Conservation (phyloP, 2,888 invertebrate genomes). For the Ommatoiulus sabulosus region DNA sequence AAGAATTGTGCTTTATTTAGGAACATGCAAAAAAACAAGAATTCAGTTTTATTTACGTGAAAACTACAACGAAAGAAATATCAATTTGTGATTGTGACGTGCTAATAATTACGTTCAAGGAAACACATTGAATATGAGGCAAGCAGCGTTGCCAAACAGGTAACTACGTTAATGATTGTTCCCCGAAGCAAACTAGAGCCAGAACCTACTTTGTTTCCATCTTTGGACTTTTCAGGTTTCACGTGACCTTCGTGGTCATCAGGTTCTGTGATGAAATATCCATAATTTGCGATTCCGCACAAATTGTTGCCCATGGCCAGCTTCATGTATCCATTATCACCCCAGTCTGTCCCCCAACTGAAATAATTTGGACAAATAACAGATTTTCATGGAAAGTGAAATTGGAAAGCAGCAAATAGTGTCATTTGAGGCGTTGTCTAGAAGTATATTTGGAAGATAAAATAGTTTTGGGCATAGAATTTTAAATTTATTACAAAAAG, state of each 20-base stretch:
- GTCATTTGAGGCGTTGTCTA: no score
- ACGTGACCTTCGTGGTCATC: not conserved
- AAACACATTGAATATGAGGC: no score
- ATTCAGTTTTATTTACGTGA: no score
- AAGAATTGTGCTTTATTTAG: no score
- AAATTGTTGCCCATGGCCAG: not conserved
- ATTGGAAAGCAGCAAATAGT: not conserved
- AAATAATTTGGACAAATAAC: not conserved
- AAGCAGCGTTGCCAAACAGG: no score
- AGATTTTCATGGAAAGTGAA: not conserved
- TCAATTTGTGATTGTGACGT: no score
- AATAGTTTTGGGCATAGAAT: no score
- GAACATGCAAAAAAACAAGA: no score
- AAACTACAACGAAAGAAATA: no score
- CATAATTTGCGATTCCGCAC: not conserved
- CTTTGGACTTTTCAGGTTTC: not conserved
- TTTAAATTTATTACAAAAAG: not conserved
- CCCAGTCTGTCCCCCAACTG: not conserved
- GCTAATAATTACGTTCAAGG: no score
- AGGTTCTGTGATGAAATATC: not conserved
- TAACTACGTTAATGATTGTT: not conserved
- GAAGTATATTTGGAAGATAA: no score
- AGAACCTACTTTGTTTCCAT: not conserved
- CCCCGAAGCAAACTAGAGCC: not conserved
- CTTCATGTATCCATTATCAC: not conserved